phyloP scores from a whole-genome alignment of 2,113 vertebrate species.

The Salvelinus sp. region DNA sequence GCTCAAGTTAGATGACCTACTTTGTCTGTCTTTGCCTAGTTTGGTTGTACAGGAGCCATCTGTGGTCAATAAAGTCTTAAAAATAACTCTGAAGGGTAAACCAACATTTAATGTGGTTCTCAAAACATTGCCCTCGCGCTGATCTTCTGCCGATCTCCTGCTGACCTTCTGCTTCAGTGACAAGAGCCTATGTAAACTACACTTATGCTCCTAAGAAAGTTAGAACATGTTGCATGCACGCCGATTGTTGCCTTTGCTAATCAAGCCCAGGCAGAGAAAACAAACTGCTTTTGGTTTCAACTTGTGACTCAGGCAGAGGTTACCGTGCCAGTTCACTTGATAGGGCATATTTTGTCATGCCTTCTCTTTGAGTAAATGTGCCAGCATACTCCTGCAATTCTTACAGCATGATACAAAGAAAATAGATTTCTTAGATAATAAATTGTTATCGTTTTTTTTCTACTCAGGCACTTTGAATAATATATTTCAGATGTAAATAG shows the following conservation, averaged over 20 bases:
- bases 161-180: constrained; percentile 66
- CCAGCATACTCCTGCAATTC: too few species aligned
- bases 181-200: constrained; percentile 73
- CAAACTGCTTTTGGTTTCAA: constrained; percentile 73
- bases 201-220: constrained; percentile 71
- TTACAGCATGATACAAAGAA: too few species aligned
- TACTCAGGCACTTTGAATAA: too few species aligned
- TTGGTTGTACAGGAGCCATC: constrained; percentile 65
- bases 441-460: too few species aligned
- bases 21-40: constrained; percentile 31
- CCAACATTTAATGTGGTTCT: constrained; percentile 77
- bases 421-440: too few species aligned
- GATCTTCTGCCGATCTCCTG: constrained; percentile 33
- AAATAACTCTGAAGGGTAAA: constrained; percentile 77
- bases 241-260: constrained; percentile 73
- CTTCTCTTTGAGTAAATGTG: neutral
- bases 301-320: constrained; percentile 61
- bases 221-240: constrained; percentile 71
- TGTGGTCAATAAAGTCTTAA: constrained; percentile 76
- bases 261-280: constrained; percentile 77
- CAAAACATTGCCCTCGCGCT: constrained; percentile 68
- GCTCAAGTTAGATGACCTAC: constrained; percentile 53
- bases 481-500: too few species aligned
- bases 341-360: constrained; percentile 54
- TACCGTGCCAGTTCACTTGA: constrained; percentile 58